Evolutionary conservation across 2,797 vertebrate genomes (phyloP).

Genomic region (Chiloscyllium punctatum): DNA sequence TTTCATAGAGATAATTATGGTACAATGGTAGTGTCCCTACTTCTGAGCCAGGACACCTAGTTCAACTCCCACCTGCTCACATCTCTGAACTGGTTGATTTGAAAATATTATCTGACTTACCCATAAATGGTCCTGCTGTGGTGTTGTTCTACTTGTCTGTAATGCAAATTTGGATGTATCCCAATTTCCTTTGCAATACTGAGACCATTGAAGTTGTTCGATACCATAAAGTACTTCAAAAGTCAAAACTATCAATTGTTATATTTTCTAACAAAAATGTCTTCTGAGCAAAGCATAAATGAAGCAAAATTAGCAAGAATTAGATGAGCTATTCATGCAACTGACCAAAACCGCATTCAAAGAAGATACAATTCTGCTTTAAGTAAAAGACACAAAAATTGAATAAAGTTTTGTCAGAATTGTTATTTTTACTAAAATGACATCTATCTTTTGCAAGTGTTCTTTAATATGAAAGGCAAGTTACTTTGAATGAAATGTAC

Average conservation of each 20-base stretch:
- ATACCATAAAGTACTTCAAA: neutral
- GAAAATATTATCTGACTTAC: too few relatives aligned
- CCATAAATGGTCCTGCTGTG: too few relatives aligned
- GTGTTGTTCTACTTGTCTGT: neutral
- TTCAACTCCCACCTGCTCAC: too few relatives aligned
- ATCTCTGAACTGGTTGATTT: too few relatives aligned
- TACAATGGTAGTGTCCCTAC: too few relatives aligned
- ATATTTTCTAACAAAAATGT: too few relatives aligned
- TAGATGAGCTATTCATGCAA: neutral
- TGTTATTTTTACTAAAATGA: neutral
- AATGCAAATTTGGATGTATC: neutral
- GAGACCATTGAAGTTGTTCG: neutral
- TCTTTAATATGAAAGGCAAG: neutral
- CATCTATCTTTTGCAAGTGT: neutral
- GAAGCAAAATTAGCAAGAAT: neutral
- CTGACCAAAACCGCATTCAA: neutral
- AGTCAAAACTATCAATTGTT: too few relatives aligned
- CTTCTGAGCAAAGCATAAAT: too few relatives aligned
- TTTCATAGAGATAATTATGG: too few relatives aligned
- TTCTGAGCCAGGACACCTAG: too few relatives aligned
- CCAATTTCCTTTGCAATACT: neutral
- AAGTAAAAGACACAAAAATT: neutral
- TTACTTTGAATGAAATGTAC: constrained; percentile 15
- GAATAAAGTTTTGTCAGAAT: neutral
- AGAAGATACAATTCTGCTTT: neutral